phyloP scores from a whole-genome alignment of 2,113 vertebrate species.

The Caranx ignobilis region DNA sequence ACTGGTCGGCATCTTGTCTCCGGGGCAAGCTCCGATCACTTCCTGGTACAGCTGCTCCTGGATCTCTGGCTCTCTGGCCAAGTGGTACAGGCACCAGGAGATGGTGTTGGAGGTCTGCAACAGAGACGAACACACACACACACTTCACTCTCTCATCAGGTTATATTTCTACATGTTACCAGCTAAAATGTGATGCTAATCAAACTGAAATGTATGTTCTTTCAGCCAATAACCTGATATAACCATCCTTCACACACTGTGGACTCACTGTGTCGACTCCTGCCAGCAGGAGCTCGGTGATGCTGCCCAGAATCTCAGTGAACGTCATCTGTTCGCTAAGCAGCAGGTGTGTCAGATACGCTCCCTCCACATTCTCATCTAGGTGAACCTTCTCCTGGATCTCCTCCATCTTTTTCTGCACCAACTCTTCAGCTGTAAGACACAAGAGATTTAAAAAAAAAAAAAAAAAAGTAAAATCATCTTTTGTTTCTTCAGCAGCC shows the following conservation, averaged over 20 bases:
- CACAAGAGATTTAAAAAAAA: not conserved
- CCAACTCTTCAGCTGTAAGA: slow-evolving; percentile 78
- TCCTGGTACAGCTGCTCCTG: slow-evolving; percentile 83
- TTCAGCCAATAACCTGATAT: not conserved
- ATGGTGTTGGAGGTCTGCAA: slow-evolving; percentile 87
- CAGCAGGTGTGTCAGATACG: slow-evolving; percentile 87
- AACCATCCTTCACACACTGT: not conserved
- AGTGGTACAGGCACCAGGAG: slow-evolving; percentile 83
- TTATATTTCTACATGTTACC: not conserved
- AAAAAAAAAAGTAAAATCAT: too few relatives aligned
- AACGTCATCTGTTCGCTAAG: slow-evolving; percentile 82
- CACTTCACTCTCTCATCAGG: too few relatives aligned
- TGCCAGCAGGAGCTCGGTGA: slow-evolving; percentile 86
- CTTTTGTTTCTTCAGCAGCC: too few relatives aligned
- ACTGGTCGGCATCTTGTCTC: slow-evolving; percentile 75
- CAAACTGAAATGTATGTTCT: too few relatives aligned
- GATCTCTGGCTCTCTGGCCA: slow-evolving; percentile 79
- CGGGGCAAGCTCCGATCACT: slow-evolving; percentile 77
- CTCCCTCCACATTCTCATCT: slow-evolving; percentile 77
- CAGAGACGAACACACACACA: not conserved
- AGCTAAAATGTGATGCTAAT: not conserved
- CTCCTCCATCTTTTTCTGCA: slow-evolving; percentile 82
- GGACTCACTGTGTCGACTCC: slow-evolving; percentile 87
- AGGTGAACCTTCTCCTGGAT: slow-evolving; percentile 73
- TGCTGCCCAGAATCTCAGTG: slow-evolving; percentile 84